Evolutionary conservation across 2,797 vertebrate genomes (phyloP), one percentile per base, ranked within the genome.

Genomic region (Gymnodraco acuticeps): DNA sequence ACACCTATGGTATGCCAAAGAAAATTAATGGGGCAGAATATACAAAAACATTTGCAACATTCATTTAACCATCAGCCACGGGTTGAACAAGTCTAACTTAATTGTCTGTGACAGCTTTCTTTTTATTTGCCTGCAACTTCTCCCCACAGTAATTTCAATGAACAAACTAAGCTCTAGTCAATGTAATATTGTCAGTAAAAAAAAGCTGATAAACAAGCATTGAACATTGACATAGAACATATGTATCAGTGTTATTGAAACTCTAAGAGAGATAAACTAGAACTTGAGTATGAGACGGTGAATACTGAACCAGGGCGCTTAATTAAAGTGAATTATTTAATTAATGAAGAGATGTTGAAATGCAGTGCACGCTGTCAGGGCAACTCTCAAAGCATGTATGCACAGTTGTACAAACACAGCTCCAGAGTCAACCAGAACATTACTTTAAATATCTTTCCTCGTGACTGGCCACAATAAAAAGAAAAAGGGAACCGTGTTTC

Each of bases 341-440:
- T 72, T 71, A 68, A 73, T 3, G 43, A 60, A 59, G 20, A 58
- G 20, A 48, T 45, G 61, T 82, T 84, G 20, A 83, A 74, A 89
- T 83, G 84, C 84, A n/a, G 33, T 2, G 17, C 79, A 83, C 71
- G 42, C 59, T 20, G 58, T 58, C 31, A 0, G 27, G 11, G 19
- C 46, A 61, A 41, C 50, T 53, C 81, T 83, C 63, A 64, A 54
- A 88, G 70, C 33, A 71, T 82, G 70, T 66, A 56, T 71, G 64
- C 82, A 75, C 75, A 82, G 81, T 79, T 85, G 75, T 73, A 88
- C 72, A 80, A 85, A 84, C 67, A 70, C 47, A 53, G 67, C 66
- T 76, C 58, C 73, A 74, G 67, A 75, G 70, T 61, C 83, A 87
- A 84, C 78, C 73, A 64, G 59, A 85, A 77, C 64, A 70, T 82